A percentile compares a stretch with the other conserved stretches of the same genome.
Evolutionary conservation across 2,888 invertebrate genomes (phyloP).

Genomic region (Crocallis elinguaria): DNA sequence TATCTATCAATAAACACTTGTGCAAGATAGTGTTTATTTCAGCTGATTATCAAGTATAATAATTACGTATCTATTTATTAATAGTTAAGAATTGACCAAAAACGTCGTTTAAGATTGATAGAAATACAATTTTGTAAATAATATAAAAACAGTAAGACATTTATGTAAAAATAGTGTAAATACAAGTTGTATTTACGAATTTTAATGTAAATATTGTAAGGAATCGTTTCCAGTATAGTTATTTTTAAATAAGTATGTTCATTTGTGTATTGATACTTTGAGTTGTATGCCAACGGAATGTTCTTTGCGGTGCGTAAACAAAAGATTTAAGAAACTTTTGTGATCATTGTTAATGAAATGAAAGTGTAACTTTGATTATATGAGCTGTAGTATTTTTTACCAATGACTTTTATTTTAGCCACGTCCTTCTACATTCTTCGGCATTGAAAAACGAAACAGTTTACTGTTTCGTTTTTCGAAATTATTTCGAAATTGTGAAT

Average conservation of each 20-base stretch:
- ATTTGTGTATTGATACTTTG: constrained; percentile 63
- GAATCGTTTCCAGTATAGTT: constrained; percentile 69
- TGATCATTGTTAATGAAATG: constrained; percentile 83
- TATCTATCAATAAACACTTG: constrained; percentile 10
- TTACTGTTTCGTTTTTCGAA: too few relatives aligned
- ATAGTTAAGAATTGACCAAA: constrained; percentile 81
- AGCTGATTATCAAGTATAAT: constrained; percentile 52
- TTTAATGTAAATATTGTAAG: constrained; percentile 75
- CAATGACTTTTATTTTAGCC: constrained; percentile 54
- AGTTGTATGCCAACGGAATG: constrained; percentile 74
- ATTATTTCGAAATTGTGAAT: too few relatives aligned
- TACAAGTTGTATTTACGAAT: constrained; percentile 78
- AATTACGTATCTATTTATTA: constrained; percentile 65
- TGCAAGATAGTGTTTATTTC: constrained; percentile 50
- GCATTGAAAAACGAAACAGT: not conserved
- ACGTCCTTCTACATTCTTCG: not conserved
- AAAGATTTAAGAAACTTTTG: constrained; percentile 72
- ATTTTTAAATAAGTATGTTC: constrained; percentile 73
- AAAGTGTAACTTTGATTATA: constrained; percentile 84
- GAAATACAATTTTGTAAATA: constrained; percentile 67
- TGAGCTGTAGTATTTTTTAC: constrained; percentile 83
- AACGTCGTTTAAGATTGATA: constrained; percentile 75
- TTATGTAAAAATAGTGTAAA: constrained; percentile 70
- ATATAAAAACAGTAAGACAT: constrained; percentile 50
- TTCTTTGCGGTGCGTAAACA: constrained; percentile 80